Conservation (phyloP, 1,140 invertebrate species). For the Zeugodacus cucurbitae region DNA sequence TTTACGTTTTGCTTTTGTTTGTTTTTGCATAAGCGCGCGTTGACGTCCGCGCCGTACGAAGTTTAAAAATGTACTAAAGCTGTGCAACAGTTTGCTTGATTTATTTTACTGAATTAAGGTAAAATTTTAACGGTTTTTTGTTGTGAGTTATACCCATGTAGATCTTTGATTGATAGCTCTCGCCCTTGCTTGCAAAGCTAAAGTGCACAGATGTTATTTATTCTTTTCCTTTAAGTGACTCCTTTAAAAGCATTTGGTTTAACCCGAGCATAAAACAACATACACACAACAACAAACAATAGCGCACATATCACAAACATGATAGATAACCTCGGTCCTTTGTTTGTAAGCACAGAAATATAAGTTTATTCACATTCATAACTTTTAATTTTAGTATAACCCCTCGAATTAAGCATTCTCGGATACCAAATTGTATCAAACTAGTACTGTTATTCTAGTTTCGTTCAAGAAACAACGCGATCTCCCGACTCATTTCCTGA, state of each 20-base stretch:
- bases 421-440: too few relatives aligned
- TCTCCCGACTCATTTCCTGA: too few relatives aligned
- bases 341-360: too few relatives aligned
- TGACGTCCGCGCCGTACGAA: not conserved
- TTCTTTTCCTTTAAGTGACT: not conserved
- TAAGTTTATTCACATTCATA: too few relatives aligned
- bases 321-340: too few relatives aligned
- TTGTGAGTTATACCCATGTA: not conserved
- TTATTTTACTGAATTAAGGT: not conserved
- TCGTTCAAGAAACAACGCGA: too few relatives aligned
- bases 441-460: too few relatives aligned
- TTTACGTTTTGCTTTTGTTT: not conserved
- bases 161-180: not conserved
- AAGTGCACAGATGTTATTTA: not conserved
- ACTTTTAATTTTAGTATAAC: too few relatives aligned
- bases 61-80: slow-evolving; percentile 30
- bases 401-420: too few relatives aligned
- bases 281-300: not conserved
- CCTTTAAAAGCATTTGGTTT: not conserved
- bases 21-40: not conserved
- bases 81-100: not conserved
- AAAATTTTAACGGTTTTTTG: not conserved
- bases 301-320: not conserved
- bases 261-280: not conserved
- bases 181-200: not conserved